Evolutionary conservation across 2,797 vertebrate species (phyloP).

Genomic region (Eospalax fontanierii): DNA sequence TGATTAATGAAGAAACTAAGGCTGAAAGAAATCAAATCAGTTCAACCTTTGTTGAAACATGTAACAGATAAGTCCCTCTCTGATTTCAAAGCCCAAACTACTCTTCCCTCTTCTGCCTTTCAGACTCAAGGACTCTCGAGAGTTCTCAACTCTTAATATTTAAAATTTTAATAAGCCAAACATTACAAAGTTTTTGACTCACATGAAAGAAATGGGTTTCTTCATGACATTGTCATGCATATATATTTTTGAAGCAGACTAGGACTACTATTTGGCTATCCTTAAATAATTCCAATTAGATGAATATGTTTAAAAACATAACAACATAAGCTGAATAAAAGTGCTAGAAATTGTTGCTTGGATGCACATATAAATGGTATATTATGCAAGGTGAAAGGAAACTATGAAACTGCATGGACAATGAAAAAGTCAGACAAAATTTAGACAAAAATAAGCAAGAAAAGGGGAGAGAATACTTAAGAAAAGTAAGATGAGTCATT

Average conservation of each 20-base stretch:
- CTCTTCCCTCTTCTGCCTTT: neutral
- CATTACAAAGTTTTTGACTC: neutral
- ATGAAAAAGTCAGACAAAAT: constrained; percentile 15
- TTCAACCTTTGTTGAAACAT: neutral
- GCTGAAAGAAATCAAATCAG: neutral
- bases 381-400: constrained; percentile 24
- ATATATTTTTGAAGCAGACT: neutral
- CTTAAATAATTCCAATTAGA: constrained; percentile 33
- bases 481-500: neutral
- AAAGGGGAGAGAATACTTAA: neutral
- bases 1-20: neutral
- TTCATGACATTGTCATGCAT: neutral
- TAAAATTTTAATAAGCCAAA: constrained; percentile 42
- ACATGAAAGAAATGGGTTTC: neutral
- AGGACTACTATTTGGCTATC: neutral
- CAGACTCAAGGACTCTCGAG: constrained; percentile 37
- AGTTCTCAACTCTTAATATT: neutral
- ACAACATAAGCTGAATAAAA: constrained; percentile 55
- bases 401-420: too few species aligned
- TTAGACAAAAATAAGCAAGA: constrained; percentile 28
- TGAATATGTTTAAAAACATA: constrained; percentile 62
- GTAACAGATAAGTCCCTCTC: neutral
- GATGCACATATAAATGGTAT: constrained; percentile 46
- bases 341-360: constrained; percentile 17
- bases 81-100: neutral